These are phyloP conservation scores for Nomia melanderi DNA, from an alignment of 1,140 invertebrate genomes.

Conservation along the genomic window DNA sequence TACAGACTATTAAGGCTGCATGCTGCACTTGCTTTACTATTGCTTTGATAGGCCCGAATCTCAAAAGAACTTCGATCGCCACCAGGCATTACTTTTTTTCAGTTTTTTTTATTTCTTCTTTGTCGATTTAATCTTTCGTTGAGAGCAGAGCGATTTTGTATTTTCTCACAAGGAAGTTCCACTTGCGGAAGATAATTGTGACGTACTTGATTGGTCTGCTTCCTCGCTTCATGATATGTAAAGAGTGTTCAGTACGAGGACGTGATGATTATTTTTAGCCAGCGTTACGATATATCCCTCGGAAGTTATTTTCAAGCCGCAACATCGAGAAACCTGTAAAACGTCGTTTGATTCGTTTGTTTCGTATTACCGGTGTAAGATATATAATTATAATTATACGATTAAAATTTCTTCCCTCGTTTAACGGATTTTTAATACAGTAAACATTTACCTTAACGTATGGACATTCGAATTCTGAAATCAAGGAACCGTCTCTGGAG, in stretches of 20 bases:
- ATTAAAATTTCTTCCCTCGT: too few relatives aligned
- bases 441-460: constrained; percentile 90
- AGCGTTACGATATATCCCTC: constrained; percentile 98
- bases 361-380: too few relatives aligned
- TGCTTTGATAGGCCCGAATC: constrained; percentile 78
- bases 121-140: constrained; percentile 68
- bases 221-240: constrained; percentile 90
- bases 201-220: constrained; percentile 67
- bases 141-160: constrained; percentile 57
- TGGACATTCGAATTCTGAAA: constrained; percentile 97
- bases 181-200: constrained; percentile 63
- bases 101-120: constrained; percentile 29
- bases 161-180: constrained; percentile 58
- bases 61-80: constrained; percentile 60
- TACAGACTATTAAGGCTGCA: constrained; percentile 73
- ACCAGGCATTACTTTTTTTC: constrained; percentile 54
- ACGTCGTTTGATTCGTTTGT: too few relatives aligned
- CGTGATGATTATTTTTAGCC: constrained; percentile 99
- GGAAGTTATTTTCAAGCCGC: constrained; percentile 97
- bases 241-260: constrained; percentile 96
- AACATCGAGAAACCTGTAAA: constrained; percentile 95
- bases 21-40: constrained; percentile 72
- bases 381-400: too few relatives aligned
- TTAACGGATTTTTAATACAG: too few relatives aligned
- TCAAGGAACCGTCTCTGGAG: constrained; percentile 90